Conservation (phyloP, 2,888 invertebrate genomes). For the Anthophora plumipes region DNA sequence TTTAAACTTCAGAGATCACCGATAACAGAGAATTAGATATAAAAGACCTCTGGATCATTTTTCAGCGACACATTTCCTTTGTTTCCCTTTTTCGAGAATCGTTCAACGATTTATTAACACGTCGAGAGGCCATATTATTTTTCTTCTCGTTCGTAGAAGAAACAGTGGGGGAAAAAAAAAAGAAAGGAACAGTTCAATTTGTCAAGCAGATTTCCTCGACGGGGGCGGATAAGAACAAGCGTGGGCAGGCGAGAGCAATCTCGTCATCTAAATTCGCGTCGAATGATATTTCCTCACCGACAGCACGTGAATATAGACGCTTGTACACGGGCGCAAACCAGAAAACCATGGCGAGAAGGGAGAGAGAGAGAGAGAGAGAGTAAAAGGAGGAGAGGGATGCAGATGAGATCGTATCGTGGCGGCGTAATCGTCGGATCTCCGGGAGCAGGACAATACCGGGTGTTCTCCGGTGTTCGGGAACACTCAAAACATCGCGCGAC, state of each 20-base stretch:
- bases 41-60: too few species aligned
- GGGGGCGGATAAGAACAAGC: background rate
- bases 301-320: constrained; percentile 47
- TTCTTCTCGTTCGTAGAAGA: too few species aligned
- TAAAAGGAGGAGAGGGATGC: constrained; percentile 71
- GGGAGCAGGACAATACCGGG: constrained; percentile 81
- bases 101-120: too few species aligned
- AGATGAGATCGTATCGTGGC: constrained; percentile 83
- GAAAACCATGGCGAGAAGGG: constrained; percentile 3
- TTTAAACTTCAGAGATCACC: too few species aligned
- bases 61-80: too few species aligned
- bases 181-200: too few species aligned
- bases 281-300: constrained; percentile 64
- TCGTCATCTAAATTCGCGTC: constrained; percentile 71
- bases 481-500: constrained; percentile 83
- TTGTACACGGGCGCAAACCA: constrained; percentile 52
- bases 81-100: too few species aligned
- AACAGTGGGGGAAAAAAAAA: too few species aligned
- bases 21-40: too few species aligned
- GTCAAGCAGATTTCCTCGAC: too few species aligned
- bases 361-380: background rate
- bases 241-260: constrained; percentile 58
- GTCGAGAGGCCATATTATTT: too few species aligned
- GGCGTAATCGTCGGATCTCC: constrained; percentile 83
- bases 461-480: constrained; percentile 82